Conservation (phyloP, 2,113 vertebrate species). For the Orientallactaga bullata region DNA sequence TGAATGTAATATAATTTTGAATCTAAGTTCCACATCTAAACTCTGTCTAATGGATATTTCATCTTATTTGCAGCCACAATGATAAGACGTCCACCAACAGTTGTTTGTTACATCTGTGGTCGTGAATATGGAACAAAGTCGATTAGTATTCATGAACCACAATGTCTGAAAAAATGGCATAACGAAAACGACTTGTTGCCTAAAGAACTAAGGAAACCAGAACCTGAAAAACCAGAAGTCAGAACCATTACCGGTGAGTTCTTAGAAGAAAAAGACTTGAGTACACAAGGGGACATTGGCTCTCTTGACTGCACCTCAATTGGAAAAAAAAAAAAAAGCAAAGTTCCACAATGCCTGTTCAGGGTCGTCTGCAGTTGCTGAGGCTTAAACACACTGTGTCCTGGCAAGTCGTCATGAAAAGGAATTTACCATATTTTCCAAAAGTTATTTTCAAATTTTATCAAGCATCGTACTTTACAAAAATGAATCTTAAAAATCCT, state of each 20-base stretch:
- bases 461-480: constrained; percentile 3
- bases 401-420: background rate
- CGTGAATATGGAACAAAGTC: constrained; percentile 89
- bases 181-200: constrained; percentile 87
- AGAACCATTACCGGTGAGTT: constrained; percentile 84
- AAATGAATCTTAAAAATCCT: background rate
- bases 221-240: constrained; percentile 86
- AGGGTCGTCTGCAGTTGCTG: background rate
- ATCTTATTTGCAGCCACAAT: constrained; percentile 83
- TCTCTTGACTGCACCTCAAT: background rate
- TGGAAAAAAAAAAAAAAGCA: background rate
- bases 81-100: constrained; percentile 81
- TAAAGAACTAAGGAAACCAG: constrained; percentile 84
- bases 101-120: constrained; percentile 89
- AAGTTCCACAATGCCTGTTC: background rate
- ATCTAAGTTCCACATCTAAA: constrained; percentile 32
- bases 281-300: background rate
- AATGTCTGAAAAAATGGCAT: constrained; percentile 90
- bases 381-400: background rate
- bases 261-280: background rate
- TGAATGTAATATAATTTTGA: constrained; percentile 45
- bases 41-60: constrained; percentile 57
- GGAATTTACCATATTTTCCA: background rate
- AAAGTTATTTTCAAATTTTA: constrained; percentile 19
- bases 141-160: constrained; percentile 88